Evolutionary conservation across 2,888 invertebrate species (phyloP), one percentile per base, ranked within the genome.

Genomic region (Phytoseiulus persimilis): DNA sequence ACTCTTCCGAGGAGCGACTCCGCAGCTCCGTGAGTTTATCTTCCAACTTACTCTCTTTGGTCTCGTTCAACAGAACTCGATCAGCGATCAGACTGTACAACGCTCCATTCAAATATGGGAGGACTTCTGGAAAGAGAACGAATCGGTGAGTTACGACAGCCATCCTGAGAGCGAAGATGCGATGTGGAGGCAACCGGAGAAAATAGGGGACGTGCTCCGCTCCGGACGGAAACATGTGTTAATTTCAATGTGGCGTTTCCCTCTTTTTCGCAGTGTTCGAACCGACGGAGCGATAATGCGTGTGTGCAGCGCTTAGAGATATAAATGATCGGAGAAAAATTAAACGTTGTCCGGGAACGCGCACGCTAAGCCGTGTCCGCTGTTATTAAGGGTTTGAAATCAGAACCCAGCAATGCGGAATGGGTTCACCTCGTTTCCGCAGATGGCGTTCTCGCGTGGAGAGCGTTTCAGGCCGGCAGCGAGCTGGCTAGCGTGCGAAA

Each of bases 71-170:
- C 11, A 87, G 87, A n/a, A n/a, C n/a, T 32, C 39, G 33, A 32
- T 87, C 33, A 14, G 39, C 14, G 87, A 87, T 87, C n/a, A 87
- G 87, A 45, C 87, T 87, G 33, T 87, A 87, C 32, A 87, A 32
- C 11, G 87, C 32, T 87, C 87, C 87, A 32, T 87, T 87, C 45
- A 87, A 87, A 23, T 87, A 87, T 31, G 45, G 32, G 5, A 87
- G 87, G 32, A 87, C 45, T n/a, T 87, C 87, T 87, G 45, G 23
- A 33, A 32, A 65, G 14, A 65, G 28, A 65, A 2, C 65, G 65
- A 65, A 39, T 39, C 39, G 39, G 39, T 39, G 39, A 39, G 9
- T 39, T 3, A 3, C 39, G 5, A 39, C 39, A 9, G 9, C 3
- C 9, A 39, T 9, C 39, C 39, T n/a, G n/a, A n/a, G 39, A 39